These are phyloP conservation scores for Lichenostomus cassidix DNA, from an alignment of 2,113 vertebrate species.

Conservation along the genomic window DNA sequence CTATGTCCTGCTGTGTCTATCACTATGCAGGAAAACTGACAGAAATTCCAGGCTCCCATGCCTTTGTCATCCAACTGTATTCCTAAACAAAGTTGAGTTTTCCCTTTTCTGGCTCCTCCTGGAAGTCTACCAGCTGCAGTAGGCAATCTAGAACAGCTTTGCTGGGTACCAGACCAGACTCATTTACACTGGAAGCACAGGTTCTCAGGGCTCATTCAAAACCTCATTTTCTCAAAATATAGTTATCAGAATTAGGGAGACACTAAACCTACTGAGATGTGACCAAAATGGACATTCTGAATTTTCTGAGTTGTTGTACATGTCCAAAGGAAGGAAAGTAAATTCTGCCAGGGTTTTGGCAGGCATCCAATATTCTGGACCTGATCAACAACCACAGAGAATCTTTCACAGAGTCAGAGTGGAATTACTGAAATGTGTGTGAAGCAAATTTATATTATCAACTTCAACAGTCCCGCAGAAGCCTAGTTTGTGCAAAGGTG, in stretches of 20 bases:
- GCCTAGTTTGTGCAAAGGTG: neutral
- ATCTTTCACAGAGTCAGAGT: neutral
- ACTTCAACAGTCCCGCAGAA: neutral
- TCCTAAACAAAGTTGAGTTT: neutral
- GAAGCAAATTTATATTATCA: neutral
- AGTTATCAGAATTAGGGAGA: neutral
- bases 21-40: neutral
- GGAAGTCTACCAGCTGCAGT: neutral
- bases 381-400: neutral
- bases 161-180: neutral
- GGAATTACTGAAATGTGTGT: neutral
- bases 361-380: neutral
- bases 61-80: neutral
- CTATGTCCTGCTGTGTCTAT: neutral
- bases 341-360: neutral
- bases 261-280: neutral
- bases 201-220: neutral
- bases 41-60: neutral
- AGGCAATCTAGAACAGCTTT: neutral
- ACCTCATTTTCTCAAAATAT: neutral
- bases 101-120: neutral
- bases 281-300: neutral
- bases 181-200: neutral
- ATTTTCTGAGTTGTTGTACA: neutral
- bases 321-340: neutral